Evolutionary conservation across 2,888 invertebrate genomes (phyloP), one percentile per base, ranked within the genome.

Genomic region (Papilio protenor): DNA sequence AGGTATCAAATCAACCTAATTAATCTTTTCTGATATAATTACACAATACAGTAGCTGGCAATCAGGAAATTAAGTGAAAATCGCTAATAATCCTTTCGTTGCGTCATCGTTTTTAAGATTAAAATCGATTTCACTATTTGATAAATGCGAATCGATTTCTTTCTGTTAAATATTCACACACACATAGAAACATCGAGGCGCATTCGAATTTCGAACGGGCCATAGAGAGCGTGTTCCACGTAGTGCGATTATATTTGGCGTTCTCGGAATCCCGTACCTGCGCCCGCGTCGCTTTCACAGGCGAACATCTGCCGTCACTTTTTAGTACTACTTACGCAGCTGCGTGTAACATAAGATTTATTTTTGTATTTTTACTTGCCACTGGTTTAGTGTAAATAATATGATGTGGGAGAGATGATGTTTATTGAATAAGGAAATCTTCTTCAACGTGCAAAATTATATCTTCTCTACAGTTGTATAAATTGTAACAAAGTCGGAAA

Each of bases 191-290:
- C 91, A 92, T 90, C 87, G 87, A 82, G 88, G 90, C 89, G 88
- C 89, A 87, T 84, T 83, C 80, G 86, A 88, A 87, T 81, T 88
- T 87, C 84, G 86, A 88, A 86, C 87, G 87, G 84, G 86, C 88
- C 85, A 87, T 90, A 89, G 89, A 91, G 91, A 91, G 90, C 88
- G 89, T 89, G 87, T 94, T 94, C 92, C 88, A 84, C 88, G 92
- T 92, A 93, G 84, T 85, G 87, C 90, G 91, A 93, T 93, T 94
- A 93, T 93, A 94, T 94, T 94, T 91, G 93, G 91, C 89, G 89
- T 94, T 94, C 94, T 91, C 84, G 85, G 94, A 94, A 94, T 87
- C 89, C 88, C 90, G 87, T 94, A 94, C 94, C 94, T 93, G 93
- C 90, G 88, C 84, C 84, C 83, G 87, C 87, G 89, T 80, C 78